phyloP scores from a whole-genome alignment of 2,797 vertebrate genomes.

The Balearica regulorum region DNA sequence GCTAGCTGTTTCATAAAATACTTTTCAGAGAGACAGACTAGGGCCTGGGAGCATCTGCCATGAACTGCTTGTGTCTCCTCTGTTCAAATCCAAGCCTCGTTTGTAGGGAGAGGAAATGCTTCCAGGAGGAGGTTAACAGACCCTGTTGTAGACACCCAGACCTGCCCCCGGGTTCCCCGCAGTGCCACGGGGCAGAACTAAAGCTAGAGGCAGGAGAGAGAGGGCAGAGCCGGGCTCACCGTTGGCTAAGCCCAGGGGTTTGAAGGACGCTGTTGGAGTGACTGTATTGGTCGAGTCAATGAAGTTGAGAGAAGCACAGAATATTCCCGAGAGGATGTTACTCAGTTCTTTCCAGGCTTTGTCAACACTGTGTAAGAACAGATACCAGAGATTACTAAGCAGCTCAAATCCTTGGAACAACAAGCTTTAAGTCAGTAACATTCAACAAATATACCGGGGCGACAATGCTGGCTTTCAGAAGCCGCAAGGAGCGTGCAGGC shows the following conservation, averaged over 20 bases:
- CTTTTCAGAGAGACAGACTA: not conserved
- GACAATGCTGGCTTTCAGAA: not conserved
- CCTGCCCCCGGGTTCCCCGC: not conserved
- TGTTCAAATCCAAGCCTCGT: not conserved
- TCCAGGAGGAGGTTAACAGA: not conserved
- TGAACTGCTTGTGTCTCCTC: not conserved
- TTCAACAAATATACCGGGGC: rapidly evolving
- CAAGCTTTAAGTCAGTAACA: not conserved
- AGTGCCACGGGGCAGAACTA: not conserved
- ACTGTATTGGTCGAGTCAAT: conserved; percentile 97
- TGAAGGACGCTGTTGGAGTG: conserved; percentile 93
- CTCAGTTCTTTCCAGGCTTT: conserved; percentile 93
- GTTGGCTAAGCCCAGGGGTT: conserved; percentile 90
- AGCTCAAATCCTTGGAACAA: not conserved
- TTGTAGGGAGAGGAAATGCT: not conserved
- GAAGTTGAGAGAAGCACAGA: conserved; percentile 97
- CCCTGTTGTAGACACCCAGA: not conserved
- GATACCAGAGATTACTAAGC: not conserved
- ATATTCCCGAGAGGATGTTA: conserved; percentile 94
- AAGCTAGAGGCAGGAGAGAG: not conserved
- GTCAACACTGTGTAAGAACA: conserved; percentile 81
- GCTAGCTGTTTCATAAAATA: not conserved
- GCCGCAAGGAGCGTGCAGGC: not conserved
- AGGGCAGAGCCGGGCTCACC: conserved; percentile 69
- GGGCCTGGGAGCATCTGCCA: not conserved